These are phyloP conservation scores for Mionectes olivaceus DNA, from an alignment of 2,797 vertebrate genomes.

Conservation along the genomic window DNA sequence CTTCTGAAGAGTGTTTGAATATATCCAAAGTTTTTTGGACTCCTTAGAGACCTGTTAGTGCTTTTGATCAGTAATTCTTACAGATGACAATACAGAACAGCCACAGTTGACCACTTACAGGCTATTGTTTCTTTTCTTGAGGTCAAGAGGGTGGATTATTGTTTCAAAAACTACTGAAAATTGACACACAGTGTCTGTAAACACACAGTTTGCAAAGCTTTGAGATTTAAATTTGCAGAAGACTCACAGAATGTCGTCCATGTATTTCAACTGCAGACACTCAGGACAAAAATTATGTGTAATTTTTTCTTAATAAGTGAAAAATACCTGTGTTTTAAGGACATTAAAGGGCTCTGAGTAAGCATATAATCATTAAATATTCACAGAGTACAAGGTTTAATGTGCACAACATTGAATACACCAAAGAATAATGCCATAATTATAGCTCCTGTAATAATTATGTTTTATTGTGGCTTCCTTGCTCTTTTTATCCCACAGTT, in stretches of 20 bases:
- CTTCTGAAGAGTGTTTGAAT: not conserved
- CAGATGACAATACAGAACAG: not conserved
- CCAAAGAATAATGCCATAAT: conserved; percentile 19
- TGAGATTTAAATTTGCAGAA: conserved; percentile 5
- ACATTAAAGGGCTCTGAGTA: not conserved
- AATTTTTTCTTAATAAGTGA: conserved; percentile 31
- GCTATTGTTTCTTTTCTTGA: not conserved
- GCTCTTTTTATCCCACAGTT: conserved; percentile 15
- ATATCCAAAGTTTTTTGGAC: not conserved
- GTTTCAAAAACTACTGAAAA: not conserved
- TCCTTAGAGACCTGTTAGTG: not conserved
- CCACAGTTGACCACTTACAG: not conserved
- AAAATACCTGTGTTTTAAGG: conserved; percentile 31
- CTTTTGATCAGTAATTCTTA: not conserved
- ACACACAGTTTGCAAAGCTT: not conserved
- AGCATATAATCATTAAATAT: conserved; percentile 63
- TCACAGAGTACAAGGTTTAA: not conserved
- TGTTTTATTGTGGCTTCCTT: not conserved
- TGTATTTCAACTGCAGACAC: not conserved
- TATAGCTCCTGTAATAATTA: conserved; percentile 40
- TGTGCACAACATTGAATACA: not conserved
- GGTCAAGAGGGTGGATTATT: not conserved
- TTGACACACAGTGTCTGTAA: not conserved
- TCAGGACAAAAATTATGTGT: conserved; percentile 19
- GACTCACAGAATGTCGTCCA: not conserved